phyloP scores from a whole-genome alignment of 2,888 invertebrate species.

The Athalia rosae region DNA sequence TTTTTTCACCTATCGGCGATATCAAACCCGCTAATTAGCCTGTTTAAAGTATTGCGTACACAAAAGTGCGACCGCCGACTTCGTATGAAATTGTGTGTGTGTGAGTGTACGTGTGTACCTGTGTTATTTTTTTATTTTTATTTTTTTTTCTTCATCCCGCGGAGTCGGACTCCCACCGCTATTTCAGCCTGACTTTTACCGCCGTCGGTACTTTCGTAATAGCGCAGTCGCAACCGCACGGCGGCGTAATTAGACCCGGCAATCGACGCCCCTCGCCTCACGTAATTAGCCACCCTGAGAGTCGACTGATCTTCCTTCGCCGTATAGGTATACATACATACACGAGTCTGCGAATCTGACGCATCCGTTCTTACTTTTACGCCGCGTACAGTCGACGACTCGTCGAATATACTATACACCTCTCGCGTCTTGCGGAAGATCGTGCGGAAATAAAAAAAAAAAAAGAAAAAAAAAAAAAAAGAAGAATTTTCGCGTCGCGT shows the following conservation, averaged over 20 bases:
- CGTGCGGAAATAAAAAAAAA: no score
- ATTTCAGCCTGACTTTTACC: neutral
- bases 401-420: no score
- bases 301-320: conserved; percentile 12
- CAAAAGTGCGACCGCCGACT: no score
- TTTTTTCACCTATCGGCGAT: no score
- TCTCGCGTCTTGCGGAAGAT: no score
- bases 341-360: neutral
- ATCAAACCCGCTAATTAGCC: no score
- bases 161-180: neutral
- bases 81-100: no score
- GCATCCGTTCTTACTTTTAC: neutral
- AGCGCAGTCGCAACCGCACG: neutral
- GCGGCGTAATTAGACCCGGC: conserved; percentile 21
- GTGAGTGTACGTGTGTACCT: no score
- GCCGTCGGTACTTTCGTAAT: neutral
- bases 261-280: conserved; percentile 13
- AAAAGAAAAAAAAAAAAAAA: no score
- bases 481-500: conserved; percentile 20
- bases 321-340: conserved; percentile 8
- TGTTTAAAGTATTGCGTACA: no score
- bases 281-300: conserved; percentile 30
- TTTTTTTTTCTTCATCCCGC: no score
- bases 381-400: neutral
- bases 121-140: no score